A percentile compares a stretch with the other conserved stretches of the same genome.
phyloP scores from a whole-genome alignment of 1,140 invertebrate species.

The Drosophila seguyi region DNA sequence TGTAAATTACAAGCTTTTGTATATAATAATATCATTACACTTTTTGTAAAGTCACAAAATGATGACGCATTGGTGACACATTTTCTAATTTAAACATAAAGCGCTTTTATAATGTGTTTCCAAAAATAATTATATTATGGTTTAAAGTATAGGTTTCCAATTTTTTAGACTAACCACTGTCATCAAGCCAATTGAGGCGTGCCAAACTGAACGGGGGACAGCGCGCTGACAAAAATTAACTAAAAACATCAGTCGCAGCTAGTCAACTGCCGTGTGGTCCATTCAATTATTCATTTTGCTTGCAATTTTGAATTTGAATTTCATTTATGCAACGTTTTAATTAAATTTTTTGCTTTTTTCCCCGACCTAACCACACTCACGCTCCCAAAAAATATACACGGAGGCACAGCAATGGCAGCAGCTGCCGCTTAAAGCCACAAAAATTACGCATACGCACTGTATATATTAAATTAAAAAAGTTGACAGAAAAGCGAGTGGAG shows the following conservation, averaged over 20 bases:
- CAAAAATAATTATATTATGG: too few species aligned
- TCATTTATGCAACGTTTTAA: slow-evolving; percentile 73
- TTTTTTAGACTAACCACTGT: neutral
- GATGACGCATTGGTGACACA: too few species aligned
- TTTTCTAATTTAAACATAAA: too few species aligned
- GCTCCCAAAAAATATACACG: slow-evolving; percentile 13
- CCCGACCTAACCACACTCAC: slow-evolving; percentile 41
- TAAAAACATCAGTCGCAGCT: slow-evolving; percentile 39
- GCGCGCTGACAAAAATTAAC: slow-evolving; percentile 30
- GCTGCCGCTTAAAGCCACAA: slow-evolving; percentile 65
- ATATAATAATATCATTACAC: too few species aligned
- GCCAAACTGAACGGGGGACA: neutral
- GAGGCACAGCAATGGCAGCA: slow-evolving; percentile 24
- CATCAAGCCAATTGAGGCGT: slow-evolving; percentile 11
- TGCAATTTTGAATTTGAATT: slow-evolving; percentile 70
- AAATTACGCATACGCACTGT: slow-evolving; percentile 74
- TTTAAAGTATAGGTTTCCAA: neutral
- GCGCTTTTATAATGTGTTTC: too few species aligned
- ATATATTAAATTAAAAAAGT: slow-evolving; percentile 79
- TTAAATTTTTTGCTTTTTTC: slow-evolving; percentile 67
- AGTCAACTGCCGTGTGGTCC: slow-evolving; percentile 54
- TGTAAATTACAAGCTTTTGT: too few species aligned
- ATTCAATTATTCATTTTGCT: slow-evolving; percentile 79
- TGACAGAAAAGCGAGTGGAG: slow-evolving; percentile 42
- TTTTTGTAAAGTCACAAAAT: too few species aligned